A percentile compares a stretch with the other conserved stretches of the same genome.
Evolutionary conservation across 1,140 invertebrate species (phyloP).

Genomic region (Tetramorium parvispinum): DNA sequence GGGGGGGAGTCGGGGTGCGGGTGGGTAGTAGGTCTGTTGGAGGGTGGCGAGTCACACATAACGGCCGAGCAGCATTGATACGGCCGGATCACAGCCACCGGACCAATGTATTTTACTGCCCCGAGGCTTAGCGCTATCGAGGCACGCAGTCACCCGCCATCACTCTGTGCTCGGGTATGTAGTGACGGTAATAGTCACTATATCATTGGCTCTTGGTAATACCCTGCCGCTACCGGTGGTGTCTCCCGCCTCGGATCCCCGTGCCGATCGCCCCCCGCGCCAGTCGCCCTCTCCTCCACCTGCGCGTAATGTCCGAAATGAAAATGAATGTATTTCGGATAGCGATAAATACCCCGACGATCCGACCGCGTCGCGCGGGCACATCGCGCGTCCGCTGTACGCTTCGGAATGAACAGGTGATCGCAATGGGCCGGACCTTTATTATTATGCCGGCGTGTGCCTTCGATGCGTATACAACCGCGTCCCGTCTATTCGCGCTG

Average conservation of each 20-base stretch:
- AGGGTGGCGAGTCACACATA: conserved; percentile 77
- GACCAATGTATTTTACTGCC: conserved; percentile 85
- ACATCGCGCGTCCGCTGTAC: conserved; percentile 56
- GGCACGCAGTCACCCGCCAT: conserved; percentile 86
- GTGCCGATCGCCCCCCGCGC: conserved; percentile 67
- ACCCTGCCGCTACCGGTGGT: conserved; percentile 79
- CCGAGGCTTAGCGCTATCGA: conserved; percentile 85
- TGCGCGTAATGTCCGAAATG: conserved; percentile 85
- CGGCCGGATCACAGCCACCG: conserved; percentile 85
- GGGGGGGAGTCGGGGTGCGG: not conserved
- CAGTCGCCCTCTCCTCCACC: conserved; percentile 62
- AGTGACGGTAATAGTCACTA: conserved; percentile 86
- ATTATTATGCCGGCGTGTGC: conserved; percentile 71
- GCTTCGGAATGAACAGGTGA: conserved; percentile 80
- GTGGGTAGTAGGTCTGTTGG: conserved; percentile 17
- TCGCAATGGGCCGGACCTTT: conserved; percentile 78
- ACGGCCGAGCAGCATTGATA: conserved; percentile 85
- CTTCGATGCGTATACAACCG: conserved; percentile 8
- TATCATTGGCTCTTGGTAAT: conserved; percentile 86
- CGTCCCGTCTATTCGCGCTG: not conserved
- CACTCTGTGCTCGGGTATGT: conserved; percentile 84
- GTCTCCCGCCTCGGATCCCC: conserved; percentile 63
- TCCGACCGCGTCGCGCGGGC: conserved; percentile 77
- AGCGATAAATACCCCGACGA: conserved; percentile 84
- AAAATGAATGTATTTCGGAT: conserved; percentile 86